Evolutionary conservation across 1,140 invertebrate genomes (phyloP).

Genomic region (Drosophila neocordata): DNA sequence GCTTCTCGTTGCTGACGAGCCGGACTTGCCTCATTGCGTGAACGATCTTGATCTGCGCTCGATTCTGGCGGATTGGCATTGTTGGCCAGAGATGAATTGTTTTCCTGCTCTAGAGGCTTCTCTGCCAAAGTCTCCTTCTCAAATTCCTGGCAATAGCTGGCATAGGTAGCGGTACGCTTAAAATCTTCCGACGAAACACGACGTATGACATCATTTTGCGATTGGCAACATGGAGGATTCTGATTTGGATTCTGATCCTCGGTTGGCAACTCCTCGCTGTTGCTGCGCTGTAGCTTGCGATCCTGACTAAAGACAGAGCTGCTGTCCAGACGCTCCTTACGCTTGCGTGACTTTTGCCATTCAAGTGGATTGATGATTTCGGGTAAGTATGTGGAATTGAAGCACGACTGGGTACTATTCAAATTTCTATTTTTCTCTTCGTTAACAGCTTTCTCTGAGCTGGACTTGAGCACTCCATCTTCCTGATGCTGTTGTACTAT

Average conservation of each 20-base stretch:
- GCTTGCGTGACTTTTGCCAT: conserved; percentile 85
- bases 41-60: conserved; percentile 58
- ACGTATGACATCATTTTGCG: conserved; percentile 63
- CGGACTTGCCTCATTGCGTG: conserved; percentile 75
- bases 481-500: conserved; percentile 25
- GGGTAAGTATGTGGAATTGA: conserved; percentile 81
- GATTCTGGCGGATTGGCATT: conserved; percentile 39
- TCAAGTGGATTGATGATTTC: conserved; percentile 79
- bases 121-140: conserved; percentile 45
- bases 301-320: conserved; percentile 86
- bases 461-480: conserved; percentile 17
- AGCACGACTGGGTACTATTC: conserved; percentile 67
- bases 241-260: conserved; percentile 41
- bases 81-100: conserved; percentile 62
- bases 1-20: conserved; percentile 73
- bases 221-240: conserved; percentile 28
- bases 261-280: conserved; percentile 86
- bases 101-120: conserved; percentile 52
- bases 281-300: conserved; percentile 90
- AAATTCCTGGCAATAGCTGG: conserved; percentile 74
- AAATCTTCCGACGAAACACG: conserved; percentile 81
- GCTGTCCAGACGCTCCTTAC: conserved; percentile 90
- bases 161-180: conserved; percentile 71
- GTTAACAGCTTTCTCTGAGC: conserved; percentile 46
- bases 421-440: conserved; percentile 44